These are phyloP conservation scores for Syncerus caffer DNA, from an alignment of 2,797 vertebrate species.

Conservation along the genomic window DNA sequence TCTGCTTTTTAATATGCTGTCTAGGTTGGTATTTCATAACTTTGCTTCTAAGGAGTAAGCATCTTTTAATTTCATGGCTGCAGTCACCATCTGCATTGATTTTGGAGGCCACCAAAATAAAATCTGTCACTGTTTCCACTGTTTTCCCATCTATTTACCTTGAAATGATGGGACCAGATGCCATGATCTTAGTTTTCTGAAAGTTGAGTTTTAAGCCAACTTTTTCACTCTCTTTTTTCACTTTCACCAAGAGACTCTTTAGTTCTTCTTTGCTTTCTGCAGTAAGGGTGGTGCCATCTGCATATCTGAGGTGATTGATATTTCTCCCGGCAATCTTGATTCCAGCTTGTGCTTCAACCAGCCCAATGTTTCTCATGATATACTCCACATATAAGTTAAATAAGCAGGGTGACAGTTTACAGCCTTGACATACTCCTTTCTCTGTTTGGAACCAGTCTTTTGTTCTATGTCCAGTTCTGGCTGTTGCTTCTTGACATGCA, in stretches of 20 bases:
- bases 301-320: not conserved
- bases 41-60: not conserved
- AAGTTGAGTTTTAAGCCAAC: not conserved
- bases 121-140: not conserved
- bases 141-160: not conserved
- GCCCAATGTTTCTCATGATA: not conserved
- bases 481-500: not conserved
- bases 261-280: not conserved
- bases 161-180: not conserved
- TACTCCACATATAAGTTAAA: not conserved
- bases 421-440: not conserved
- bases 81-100: not conserved
- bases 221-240: not conserved
- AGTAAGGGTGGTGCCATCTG: not conserved
- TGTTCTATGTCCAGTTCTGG: not conserved
- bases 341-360: not conserved
- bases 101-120: not conserved
- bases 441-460: not conserved
- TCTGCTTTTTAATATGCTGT: not conserved
- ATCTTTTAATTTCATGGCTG: not conserved
- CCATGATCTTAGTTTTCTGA: not conserved
- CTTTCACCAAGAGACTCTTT: not conserved
- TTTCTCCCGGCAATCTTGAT: not conserved
- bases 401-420: not conserved
- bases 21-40: not conserved